Evolutionary conservation across 2,888 invertebrate genomes (phyloP).

Genomic region (Phyllotreta striolata): DNA sequence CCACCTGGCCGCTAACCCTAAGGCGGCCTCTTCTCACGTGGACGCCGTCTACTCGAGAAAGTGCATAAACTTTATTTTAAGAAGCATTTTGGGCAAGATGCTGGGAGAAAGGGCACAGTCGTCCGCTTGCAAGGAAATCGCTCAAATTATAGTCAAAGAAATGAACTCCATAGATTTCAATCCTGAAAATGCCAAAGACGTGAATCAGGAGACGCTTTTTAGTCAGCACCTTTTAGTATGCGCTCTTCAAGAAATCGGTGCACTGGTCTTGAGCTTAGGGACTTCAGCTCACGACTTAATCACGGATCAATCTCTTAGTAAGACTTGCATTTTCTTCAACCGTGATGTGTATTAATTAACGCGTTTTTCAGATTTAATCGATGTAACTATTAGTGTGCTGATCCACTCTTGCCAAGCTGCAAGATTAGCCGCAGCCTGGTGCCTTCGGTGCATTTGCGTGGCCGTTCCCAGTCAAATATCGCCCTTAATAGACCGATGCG

Average conservation of each 20-base stretch:
- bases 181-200: slow-evolving; percentile 91
- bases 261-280: slow-evolving; percentile 88
- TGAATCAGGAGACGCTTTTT: slow-evolving; percentile 88
- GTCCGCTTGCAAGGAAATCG: slow-evolving; percentile 93
- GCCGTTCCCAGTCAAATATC: slow-evolving; percentile 95
- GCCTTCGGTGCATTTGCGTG: slow-evolving; percentile 88
- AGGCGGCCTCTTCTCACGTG: slow-evolving; percentile 94
- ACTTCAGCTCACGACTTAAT: slow-evolving; percentile 92
- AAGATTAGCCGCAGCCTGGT: slow-evolving; percentile 94
- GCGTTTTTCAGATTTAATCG: slow-evolving; percentile 70
- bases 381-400: slow-evolving; percentile 83
- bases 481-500: slow-evolving; percentile 89
- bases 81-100: slow-evolving; percentile 91
- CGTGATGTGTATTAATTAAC: slow-evolving; percentile 1
- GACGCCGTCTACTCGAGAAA: slow-evolving; percentile 98
- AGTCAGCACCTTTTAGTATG: slow-evolving; percentile 92
- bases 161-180: slow-evolving; percentile 95
- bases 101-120: slow-evolving; percentile 97
- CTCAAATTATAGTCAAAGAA: slow-evolving; percentile 89
- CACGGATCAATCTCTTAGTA: slow-evolving; percentile 84
- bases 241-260: slow-evolving; percentile 92
- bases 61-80: slow-evolving; percentile 94
- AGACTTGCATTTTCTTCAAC: slow-evolving; percentile 42
- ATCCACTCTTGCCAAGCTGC: slow-evolving; percentile 95
- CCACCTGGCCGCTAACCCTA: slow-evolving; percentile 93